phyloP scores from a whole-genome alignment of 2,888 invertebrate species.

The Charanyca ferruginea region DNA sequence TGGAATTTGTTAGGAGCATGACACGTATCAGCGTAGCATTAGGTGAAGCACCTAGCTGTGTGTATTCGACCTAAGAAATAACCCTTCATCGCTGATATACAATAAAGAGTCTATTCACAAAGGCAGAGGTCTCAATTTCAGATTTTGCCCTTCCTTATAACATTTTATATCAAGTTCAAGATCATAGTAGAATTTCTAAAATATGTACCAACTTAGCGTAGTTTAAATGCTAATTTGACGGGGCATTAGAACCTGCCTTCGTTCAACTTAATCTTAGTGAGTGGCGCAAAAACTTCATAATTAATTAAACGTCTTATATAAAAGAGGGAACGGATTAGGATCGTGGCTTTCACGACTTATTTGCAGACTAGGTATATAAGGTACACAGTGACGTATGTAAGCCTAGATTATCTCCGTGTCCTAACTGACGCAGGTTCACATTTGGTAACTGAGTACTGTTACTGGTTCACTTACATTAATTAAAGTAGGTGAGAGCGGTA shows the following conservation, averaged over 20 bases:
- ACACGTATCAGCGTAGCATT: too few relatives aligned
- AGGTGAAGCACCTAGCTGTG: too few relatives aligned
- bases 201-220: conserved; percentile 42
- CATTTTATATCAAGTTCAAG: conserved; percentile 21
- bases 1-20: too few relatives aligned
- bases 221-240: conserved; percentile 58
- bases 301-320: conserved; percentile 52
- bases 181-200: conserved; percentile 15
- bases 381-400: conserved; percentile 17
- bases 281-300: conserved; percentile 56
- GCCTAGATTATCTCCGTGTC: conserved; percentile 27
- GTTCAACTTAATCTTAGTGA: conserved; percentile 50
- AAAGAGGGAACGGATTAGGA: conserved; percentile 48
- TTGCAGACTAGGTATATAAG: conserved; percentile 16
- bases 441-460: conserved; percentile 49
- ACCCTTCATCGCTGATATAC: too few relatives aligned
- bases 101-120: neutral
- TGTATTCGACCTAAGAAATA: too few relatives aligned
- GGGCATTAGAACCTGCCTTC: conserved; percentile 40
- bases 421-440: conserved; percentile 51
- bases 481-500: conserved; percentile 68
- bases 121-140: neutral
- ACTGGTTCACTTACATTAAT: conserved; percentile 71
- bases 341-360: conserved; percentile 35
- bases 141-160: neutral